Evolutionary conservation across 2,797 vertebrate species (phyloP), one percentile per base, ranked within the genome.

Genomic region (Acanthornis magna): DNA sequence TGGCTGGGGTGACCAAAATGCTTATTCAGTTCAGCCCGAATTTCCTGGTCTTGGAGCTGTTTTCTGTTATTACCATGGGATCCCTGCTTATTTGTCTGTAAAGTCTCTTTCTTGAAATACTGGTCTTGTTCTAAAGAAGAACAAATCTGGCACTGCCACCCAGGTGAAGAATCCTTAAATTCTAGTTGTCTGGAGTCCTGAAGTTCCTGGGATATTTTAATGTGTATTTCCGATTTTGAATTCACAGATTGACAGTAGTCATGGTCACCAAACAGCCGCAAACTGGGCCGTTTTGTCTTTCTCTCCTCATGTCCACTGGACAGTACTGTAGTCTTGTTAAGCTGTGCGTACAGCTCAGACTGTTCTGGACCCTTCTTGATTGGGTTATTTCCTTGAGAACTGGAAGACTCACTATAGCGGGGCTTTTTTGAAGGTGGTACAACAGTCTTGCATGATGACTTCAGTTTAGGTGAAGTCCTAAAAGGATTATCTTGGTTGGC

Each of bases 401-500:
- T 91, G 58, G 98, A 98, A 98, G 97, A 98, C 97, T 99, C 98
- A 97, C 98, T 98, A 98, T 98, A 98, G 97, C 98, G 98, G 97
- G 98, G 98, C 98, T 99, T 99, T 98, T 99, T 99, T 93, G 98
- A 98, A 91, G 98, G 98, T 97, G 98, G 98, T 98, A 98, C 98
- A 92, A 98, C 98, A 97, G 98, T 98, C 98, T 98, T 99, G 98
- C 99, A 99, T 98, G 99, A 98, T 97, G 99, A 98, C 98, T 99
- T 99, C 98, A 96, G 98, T 98, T 99, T 99, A 96, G 99, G 98
- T 98, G 98, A 99, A 98, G 98, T 98, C 98, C 99, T 99, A 96
- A 99, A 99, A 98, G 98, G 98, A 98, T 99, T 99, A 98, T 99
- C 99, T 98, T 99, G 99, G 98, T 98, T 99, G 98, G 98, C 98